Percentiles rank a stretch among this genome's conserved stretches.
phyloP scores from a whole-genome alignment of 2,797 vertebrate genomes.

The Zonotrichia albicollis region DNA sequence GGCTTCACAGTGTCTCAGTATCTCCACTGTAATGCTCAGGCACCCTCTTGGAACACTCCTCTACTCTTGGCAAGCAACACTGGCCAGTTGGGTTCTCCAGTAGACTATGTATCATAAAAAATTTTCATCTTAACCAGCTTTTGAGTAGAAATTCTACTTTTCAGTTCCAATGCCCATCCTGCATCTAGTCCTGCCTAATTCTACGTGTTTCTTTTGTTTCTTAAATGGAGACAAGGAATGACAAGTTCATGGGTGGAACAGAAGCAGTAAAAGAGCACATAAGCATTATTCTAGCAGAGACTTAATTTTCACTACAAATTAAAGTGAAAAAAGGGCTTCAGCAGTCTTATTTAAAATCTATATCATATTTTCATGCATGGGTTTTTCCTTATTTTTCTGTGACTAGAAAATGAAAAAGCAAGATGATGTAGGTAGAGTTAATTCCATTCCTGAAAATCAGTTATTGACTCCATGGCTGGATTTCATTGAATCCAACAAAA shows the following conservation, averaged over 20 bases:
- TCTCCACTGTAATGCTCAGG: not conserved
- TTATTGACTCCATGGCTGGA: slow-evolving; percentile 69
- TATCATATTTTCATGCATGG: not conserved
- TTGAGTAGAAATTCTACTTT: not conserved
- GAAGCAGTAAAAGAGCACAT: not conserved
- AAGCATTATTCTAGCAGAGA: not conserved
- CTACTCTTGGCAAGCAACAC: not conserved
- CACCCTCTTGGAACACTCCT: not conserved
- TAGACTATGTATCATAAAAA: not conserved
- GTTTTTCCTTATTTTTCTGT: slow-evolving; percentile 65
- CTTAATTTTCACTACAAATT: not conserved
- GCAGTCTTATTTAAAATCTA: not conserved
- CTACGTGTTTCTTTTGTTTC: not conserved
- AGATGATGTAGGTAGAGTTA: slow-evolving; percentile 71
- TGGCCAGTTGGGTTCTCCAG: not conserved
- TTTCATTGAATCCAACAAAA: slow-evolving; percentile 75
- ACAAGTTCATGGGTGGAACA: not conserved
- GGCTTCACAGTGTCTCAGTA: not conserved
- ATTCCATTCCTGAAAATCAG: slow-evolving; percentile 58
- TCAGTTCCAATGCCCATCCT: not conserved
- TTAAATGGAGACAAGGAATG: not conserved
- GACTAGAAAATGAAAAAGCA: slow-evolving; percentile 62
- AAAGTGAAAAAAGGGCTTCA: not conserved
- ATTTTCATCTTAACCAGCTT: not conserved
- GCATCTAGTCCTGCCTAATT: not conserved